These are phyloP conservation scores for Marasmarcha lunaedactyla DNA, from an alignment of 2,888 invertebrate genomes.

Conservation along the genomic window DNA sequence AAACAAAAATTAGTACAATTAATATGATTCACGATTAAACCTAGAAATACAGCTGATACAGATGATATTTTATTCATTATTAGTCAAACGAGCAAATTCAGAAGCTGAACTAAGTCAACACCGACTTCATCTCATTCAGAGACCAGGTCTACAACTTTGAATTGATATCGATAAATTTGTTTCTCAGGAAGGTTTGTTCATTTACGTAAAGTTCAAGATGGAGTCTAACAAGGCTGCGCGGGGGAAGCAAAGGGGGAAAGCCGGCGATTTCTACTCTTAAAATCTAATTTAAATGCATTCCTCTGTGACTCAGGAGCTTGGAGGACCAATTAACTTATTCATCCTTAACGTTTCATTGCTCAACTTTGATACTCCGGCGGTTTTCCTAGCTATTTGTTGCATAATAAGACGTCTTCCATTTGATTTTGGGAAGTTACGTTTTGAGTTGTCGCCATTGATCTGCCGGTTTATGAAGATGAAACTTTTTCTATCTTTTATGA, in stretches of 20 bases:
- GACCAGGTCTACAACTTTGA: constrained; percentile 24
- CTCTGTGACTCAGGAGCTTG: constrained; percentile 67
- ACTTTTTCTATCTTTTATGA: too few species aligned
- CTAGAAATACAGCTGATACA: too few species aligned
- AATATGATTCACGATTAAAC: too few species aligned
- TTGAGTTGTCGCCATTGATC: too few species aligned
- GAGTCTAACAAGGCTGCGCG: constrained; percentile 64
- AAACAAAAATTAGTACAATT: too few species aligned
- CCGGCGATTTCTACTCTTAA: constrained; percentile 69
- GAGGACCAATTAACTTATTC: constrained; percentile 69
- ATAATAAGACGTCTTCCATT: not conserved
- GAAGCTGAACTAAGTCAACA: too few species aligned
- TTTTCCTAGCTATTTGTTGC: not conserved
- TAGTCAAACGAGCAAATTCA: too few species aligned
- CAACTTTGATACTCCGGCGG: constrained; percentile 41
- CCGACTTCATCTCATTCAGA: too few species aligned
- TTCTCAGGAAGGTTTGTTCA: constrained; percentile 56
- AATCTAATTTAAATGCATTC: constrained; percentile 72
- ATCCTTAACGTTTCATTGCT: constrained; percentile 69
- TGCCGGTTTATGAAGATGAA: too few species aligned
- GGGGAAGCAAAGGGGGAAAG: constrained; percentile 30
- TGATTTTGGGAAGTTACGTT: not conserved
- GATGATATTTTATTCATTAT: too few species aligned
- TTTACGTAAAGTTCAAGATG: constrained; percentile 69
- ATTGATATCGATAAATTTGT: constrained; percentile 57